Base-by-base conservation (phyloP, 2,888 invertebrate species). In the Synergus laeviventris region DNA sequence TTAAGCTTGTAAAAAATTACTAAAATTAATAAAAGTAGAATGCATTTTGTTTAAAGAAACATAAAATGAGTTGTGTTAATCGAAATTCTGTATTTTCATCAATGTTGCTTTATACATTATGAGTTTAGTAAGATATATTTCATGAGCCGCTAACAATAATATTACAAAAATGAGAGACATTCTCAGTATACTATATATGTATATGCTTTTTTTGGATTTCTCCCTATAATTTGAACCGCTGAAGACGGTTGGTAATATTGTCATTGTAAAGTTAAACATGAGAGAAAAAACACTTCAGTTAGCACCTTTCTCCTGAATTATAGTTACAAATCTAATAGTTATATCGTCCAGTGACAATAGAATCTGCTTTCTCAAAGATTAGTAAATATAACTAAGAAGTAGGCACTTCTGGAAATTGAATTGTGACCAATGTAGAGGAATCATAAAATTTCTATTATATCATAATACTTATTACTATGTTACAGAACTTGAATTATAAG, bases 121-220 rank as follows among this genome's bases (percentile, higher is more conserved):
- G 54, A 54, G 54, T 54, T 54, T 3, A 54, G 2, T 18, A 54
- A 54, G 54, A 54, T 54, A 54, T 54, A 54, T 54, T 54, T 54
- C 18, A 54, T 54, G 54, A 54, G 9, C 18, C 18, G 18, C 54
- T 54, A 54, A 54, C 54, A 54, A 54, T 54, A 54, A 54, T 54
- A 54, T 54, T 54, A 54, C 49, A 54, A 54, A 54, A 54, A 54
- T 54, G 54, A 54, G 54, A 54, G 18, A 54, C 54, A n/a, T 54
- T 54, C 18, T 18, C 54, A 18, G 9, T 54, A 54, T 9, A 54
- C 54, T 8, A 18, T 54, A 54, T 18, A 49, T 49, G n/a, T 49
- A 49, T n/a, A 54, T 54, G 54, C 9, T 54, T n/a, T 11, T 18
- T 18, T 54, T n/a, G 18, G 18, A 54, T 9, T 18, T 54, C 18